Evolutionary conservation across 2,797 vertebrate species (phyloP).

Genomic region (Brotogeris chrysoptera): DNA sequence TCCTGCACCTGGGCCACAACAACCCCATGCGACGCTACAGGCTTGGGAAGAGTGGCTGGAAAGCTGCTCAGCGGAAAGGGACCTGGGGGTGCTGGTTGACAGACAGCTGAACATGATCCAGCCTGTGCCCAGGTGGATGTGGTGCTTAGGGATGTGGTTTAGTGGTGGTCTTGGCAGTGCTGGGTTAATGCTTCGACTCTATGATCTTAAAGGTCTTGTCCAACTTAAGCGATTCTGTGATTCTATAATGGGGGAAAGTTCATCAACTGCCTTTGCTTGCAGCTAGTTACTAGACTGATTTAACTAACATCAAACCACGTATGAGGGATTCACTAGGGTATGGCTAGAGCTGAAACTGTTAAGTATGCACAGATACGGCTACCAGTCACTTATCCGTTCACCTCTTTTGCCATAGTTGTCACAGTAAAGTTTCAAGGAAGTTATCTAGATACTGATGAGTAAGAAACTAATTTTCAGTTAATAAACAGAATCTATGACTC

Average conservation of each 20-base stretch:
- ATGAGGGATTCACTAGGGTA: background rate
- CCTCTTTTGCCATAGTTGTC: background rate
- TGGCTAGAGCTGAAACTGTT: background rate
- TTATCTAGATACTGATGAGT: background rate
- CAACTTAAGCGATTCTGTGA: background rate
- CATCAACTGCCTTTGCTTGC: background rate
- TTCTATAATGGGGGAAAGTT: background rate
- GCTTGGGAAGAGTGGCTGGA: background rate
- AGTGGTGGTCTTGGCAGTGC: background rate
- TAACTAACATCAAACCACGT: background rate
- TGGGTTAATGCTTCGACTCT: background rate
- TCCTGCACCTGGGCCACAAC: background rate
- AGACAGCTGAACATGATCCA: background rate
- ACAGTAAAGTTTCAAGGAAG: background rate
- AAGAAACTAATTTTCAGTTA: background rate
- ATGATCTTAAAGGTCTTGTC: background rate
- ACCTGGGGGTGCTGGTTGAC: background rate
- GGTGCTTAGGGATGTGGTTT: background rate
- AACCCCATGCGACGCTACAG: background rate
- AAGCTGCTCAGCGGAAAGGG: background rate
- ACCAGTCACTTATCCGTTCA: background rate
- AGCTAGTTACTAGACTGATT: background rate
- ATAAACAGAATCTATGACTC: background rate
- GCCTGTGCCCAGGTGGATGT: background rate
- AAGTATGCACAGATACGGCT: rapidly evolving